These are phyloP conservation scores for Sylvia atricapilla DNA, from an alignment of 2,113 vertebrate genomes.

Conservation along the genomic window DNA sequence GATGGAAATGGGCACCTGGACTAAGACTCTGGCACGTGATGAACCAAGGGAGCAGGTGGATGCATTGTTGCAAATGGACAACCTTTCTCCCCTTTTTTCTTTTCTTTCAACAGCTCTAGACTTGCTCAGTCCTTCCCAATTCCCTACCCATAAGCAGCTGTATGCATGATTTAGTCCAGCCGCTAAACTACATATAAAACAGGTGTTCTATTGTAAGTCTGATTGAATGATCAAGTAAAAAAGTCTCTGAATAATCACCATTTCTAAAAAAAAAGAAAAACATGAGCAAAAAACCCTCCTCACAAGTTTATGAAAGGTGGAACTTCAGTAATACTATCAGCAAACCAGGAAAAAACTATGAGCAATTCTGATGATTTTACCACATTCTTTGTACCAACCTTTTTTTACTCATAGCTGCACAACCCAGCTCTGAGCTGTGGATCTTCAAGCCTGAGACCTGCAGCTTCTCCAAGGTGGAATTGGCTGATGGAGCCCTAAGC, in stretches of 20 bases:
- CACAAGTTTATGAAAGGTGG: not conserved
- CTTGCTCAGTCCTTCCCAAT: not conserved
- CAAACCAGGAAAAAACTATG: not conserved
- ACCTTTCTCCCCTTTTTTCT: not conserved
- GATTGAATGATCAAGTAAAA: not conserved
- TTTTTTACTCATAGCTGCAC: not conserved
- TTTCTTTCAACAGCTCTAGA: not conserved
- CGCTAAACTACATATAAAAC: not conserved
- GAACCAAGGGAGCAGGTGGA: not conserved
- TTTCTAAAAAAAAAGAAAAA: not conserved
- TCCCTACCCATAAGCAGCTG: not conserved
- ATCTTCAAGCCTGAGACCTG: not conserved
- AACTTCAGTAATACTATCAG: not conserved
- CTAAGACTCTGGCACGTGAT: not conserved
- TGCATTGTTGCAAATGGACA: not conserved
- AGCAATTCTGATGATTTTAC: not conserved
- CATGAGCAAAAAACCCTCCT: not conserved
- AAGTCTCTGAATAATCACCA: not conserved
- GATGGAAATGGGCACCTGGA: not conserved
- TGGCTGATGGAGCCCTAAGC: not conserved
- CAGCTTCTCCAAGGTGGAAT: not conserved
- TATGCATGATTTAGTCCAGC: not conserved
- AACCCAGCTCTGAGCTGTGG: not conserved
- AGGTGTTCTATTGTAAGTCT: not conserved
- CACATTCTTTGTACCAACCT: fast-evolving